Conservation (phyloP, 2,888 invertebrate species). For the Athalia rosae region DNA sequence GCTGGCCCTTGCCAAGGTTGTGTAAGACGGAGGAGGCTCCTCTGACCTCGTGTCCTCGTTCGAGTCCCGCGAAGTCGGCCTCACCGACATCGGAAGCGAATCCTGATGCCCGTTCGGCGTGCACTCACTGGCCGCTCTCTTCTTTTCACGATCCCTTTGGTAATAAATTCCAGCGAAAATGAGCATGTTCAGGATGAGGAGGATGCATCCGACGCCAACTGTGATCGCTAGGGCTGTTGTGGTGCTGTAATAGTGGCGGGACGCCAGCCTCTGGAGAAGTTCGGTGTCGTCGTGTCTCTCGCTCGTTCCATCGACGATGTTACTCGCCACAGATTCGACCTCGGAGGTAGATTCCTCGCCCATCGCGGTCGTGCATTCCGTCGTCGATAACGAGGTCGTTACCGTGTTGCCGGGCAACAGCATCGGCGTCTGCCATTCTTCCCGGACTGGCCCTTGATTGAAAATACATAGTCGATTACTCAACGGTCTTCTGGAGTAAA, state of each 20-base stretch:
- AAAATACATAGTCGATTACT: not conserved
- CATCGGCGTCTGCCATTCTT: conserved; percentile 70
- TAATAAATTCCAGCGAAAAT: conserved; percentile 78
- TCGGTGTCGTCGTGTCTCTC: conserved; percentile 75
- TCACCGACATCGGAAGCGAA: conserved; percentile 70
- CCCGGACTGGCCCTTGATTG: conserved; percentile 67
- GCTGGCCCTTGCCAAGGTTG: conserved; percentile 70
- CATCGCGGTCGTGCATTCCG: conserved; percentile 65
- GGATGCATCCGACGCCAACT: conserved; percentile 83
- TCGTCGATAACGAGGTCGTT: conserved; percentile 60
- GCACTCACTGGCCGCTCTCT: conserved; percentile 66
- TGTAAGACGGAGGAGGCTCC: conserved; percentile 76
- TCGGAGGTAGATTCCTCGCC: conserved; percentile 56
- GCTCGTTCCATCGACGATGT: conserved; percentile 60
- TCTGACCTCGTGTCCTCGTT: conserved; percentile 68
- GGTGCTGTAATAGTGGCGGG: conserved; percentile 80
- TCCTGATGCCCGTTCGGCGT: conserved; percentile 67
- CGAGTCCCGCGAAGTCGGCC: conserved; percentile 69
- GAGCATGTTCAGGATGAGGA: conserved; percentile 82
- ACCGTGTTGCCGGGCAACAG: conserved; percentile 67
- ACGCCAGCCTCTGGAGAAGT: conserved; percentile 75
- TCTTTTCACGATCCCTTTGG: conserved; percentile 79
- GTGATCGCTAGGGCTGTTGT: conserved; percentile 87
- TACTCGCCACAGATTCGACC: conserved; percentile 47
- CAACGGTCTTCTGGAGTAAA: too few species aligned